Conservation (phyloP, 2,113 vertebrate genomes). For the Hemiscyllium ocellatum region DNA sequence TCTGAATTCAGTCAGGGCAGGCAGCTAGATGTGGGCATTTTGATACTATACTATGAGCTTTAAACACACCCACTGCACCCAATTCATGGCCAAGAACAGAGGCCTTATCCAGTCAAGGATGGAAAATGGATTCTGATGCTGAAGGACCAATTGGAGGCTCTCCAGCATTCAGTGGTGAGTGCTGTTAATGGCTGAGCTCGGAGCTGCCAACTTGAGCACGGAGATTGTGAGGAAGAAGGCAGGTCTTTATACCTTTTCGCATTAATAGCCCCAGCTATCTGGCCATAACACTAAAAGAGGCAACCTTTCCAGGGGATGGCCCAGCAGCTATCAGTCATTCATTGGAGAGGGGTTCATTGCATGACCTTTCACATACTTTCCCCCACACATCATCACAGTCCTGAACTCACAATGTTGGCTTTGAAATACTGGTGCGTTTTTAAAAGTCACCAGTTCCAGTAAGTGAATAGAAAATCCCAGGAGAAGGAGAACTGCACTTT, state of each 20-base stretch:
- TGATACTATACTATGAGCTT: too few relatives aligned
- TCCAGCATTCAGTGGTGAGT: too few relatives aligned
- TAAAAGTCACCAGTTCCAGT: not conserved
- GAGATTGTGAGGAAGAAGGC: not conserved
- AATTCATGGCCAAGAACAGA: too few relatives aligned
- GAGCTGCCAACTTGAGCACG: not conserved
- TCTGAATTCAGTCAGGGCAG: too few relatives aligned
- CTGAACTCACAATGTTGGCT: not conserved
- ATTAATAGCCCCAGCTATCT: not conserved
- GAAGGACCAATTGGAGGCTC: too few relatives aligned
- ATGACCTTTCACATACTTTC: not conserved
- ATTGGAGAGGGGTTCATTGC: not conserved
- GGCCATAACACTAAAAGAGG: not conserved
- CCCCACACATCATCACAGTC: not conserved
- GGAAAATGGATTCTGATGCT: too few relatives aligned
- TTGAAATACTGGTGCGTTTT: not conserved
- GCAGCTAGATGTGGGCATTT: too few relatives aligned
- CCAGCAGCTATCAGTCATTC: not conserved
- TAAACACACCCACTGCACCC: too few relatives aligned
- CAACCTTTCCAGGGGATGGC: not conserved
- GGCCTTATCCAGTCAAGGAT: too few relatives aligned
- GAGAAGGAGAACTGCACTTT: not conserved
- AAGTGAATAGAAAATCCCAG: not conserved
- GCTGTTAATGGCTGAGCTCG: not conserved
- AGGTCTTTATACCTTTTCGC: not conserved